Base-by-base conservation (phyloP, 2,888 invertebrate species). In the Sesia apiformis region DNA sequence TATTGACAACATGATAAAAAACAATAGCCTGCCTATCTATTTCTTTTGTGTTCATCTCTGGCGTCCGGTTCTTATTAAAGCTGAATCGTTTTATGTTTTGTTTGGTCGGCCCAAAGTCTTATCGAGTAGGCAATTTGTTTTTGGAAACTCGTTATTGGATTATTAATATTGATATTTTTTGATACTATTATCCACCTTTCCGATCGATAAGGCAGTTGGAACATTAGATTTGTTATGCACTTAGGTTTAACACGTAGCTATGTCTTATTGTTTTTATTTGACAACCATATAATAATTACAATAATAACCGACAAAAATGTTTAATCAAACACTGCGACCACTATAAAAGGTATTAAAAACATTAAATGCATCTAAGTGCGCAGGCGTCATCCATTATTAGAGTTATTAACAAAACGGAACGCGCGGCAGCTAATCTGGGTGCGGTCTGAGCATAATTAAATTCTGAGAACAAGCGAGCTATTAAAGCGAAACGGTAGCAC, bases 1-100 rank as follows among this genome's bases (percentile, higher is more conserved):
- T 88, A 87, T 88, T 89, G 88, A 88, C 88, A 85, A 87, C 84
- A 86, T 86, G 88, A 88, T 88, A 89, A 89, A 88, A 87, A 89
- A 88, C 84, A 87, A 87, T 84, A 80, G 83, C 71, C 73, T 77
- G 75, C 81, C 76, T 88, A 89, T 88, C 88, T 87, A 76, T 80
- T 84, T 86, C 89, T 88, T 89, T 88, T 89, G 87, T 89, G 82
- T 85, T 79, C 86, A 88, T 89, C 87, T 86, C 74, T 76, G 78
- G 73, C 71, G 74, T 72, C 82, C 83, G 83, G 80, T 83, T 86
- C 87, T 85, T 88, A 85, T 87, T 88, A 87, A 82, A 76, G 82
- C 71, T 73, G 79, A 76, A 79, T 76, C 76, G 76, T 76, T 80
- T 80, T 77, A 69, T 78, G 79, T 78, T 86, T 86, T 83, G 74